Evolutionary conservation across 2,888 invertebrate genomes (phyloP).

Genomic region (Chydorus sphaericus): DNA sequence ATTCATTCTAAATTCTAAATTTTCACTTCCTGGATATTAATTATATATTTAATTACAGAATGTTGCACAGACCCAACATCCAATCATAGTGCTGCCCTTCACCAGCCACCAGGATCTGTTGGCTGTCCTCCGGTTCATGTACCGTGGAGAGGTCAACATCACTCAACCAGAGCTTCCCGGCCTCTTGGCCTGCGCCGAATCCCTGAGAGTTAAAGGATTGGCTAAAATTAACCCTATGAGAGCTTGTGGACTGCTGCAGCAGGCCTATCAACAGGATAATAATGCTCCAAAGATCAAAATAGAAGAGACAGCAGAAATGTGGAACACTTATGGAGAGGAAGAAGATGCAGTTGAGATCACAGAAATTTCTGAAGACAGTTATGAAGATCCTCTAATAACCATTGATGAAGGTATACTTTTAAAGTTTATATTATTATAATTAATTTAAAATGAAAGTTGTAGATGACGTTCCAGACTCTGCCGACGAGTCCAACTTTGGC

Average conservation of each 20-base stretch:
- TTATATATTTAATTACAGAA: constrained; percentile 36
- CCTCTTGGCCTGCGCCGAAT: constrained; percentile 58
- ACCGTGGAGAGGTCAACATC: constrained; percentile 73
- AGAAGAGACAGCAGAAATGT: too few species aligned
- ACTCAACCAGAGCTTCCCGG: constrained; percentile 62
- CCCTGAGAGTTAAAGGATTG: constrained; percentile 64
- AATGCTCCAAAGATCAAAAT: neutral
- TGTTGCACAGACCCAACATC: constrained; percentile 49
- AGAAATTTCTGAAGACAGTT: constrained; percentile 4
- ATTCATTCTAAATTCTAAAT: constrained; percentile 15
- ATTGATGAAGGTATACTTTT: neutral
- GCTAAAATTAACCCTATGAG: constrained; percentile 43
- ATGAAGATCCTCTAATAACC: neutral
- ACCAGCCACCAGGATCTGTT: constrained; percentile 53
- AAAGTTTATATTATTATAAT: neutral
- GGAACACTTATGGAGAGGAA: constrained; percentile 5
- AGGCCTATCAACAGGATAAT: neutral
- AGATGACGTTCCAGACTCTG: neutral
- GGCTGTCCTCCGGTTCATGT: constrained; percentile 70
- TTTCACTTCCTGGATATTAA: neutral
- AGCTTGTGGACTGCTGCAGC: constrained; percentile 1
- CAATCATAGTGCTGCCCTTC: constrained; percentile 53
- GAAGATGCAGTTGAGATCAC: constrained; percentile 8
- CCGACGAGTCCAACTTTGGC: constrained; percentile 7
- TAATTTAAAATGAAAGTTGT: neutral